Conservation (phyloP, 2,797 vertebrate species). For the Kryptolebias ocellatus region DNA sequence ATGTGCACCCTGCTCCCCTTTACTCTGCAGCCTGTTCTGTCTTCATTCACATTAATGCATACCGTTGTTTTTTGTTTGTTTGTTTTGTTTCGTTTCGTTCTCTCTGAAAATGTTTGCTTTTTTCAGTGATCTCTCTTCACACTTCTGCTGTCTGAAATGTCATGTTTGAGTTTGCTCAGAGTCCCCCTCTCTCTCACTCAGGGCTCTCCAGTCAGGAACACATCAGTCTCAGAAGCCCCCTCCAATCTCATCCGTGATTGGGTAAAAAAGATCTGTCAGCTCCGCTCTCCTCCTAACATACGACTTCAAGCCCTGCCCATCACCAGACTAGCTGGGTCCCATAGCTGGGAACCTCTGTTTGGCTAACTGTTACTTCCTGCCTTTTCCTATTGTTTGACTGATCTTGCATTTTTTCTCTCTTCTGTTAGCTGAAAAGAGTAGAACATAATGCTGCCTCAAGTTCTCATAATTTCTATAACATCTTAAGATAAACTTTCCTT, state of each 20-base stretch:
- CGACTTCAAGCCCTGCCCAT: constrained; percentile 56
- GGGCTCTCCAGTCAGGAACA: constrained; percentile 81
- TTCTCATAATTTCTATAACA: constrained; percentile 14
- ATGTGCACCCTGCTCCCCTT: constrained; percentile 66
- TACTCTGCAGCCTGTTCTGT: constrained; percentile 63
- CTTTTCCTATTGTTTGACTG: constrained; percentile 47
- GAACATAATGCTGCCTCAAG: constrained; percentile 38
- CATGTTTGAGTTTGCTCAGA: constrained; percentile 84
- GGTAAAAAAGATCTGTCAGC: constrained; percentile 70
- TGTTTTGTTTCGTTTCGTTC: constrained; percentile 46
- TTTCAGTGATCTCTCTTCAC: constrained; percentile 78
- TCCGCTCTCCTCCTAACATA: constrained; percentile 50
- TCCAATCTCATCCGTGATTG: constrained; percentile 78
- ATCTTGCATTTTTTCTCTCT: constrained; percentile 31
- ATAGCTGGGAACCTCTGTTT: constrained; percentile 64
- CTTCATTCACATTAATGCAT: constrained; percentile 74
- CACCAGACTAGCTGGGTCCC: constrained; percentile 59
- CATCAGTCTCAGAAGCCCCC: constrained; percentile 74
- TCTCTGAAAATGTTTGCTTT: constrained; percentile 73
- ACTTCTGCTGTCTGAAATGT: constrained; percentile 80
- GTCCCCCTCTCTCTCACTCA: constrained; percentile 86
- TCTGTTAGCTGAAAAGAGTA: constrained; percentile 39
- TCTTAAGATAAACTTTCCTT: constrained; percentile 38
- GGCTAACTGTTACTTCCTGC: constrained; percentile 60
- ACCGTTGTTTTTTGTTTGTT: constrained; percentile 57